A percentile compares a stretch with the other conserved stretches of the same genome.
phyloP scores from a whole-genome alignment of 2,797 vertebrate species.

The Siniperca scherzeri region DNA sequence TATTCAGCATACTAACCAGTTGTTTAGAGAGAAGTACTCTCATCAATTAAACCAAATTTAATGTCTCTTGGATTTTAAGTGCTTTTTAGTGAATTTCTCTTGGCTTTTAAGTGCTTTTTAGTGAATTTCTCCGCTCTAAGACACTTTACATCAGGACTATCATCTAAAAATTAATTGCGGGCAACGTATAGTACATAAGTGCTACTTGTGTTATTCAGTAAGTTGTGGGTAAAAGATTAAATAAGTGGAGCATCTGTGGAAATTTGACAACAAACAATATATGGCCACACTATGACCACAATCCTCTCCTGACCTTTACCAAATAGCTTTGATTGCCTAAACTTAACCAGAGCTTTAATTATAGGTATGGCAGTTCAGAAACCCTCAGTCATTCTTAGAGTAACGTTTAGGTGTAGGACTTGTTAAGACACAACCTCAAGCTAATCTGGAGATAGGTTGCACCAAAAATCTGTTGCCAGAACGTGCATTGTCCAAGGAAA shows the following conservation, averaged over 20 bases:
- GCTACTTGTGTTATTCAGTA: neutral
- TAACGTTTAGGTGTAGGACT: conserved; percentile 8
- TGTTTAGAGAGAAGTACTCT: neutral
- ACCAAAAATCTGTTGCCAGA: neutral
- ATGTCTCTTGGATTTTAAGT: too few relatives aligned
- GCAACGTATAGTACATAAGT: too few relatives aligned
- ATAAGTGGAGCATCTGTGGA: neutral
- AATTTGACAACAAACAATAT: neutral
- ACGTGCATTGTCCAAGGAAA: neutral
- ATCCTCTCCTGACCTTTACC: neutral
- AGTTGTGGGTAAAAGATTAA: neutral
- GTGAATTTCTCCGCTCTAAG: neutral
- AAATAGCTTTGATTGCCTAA: neutral
- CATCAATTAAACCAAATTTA: conserved; percentile 4
- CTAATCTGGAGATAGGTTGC: neutral
- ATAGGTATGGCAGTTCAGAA: neutral
- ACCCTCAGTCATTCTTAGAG: neutral
- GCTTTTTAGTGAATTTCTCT: too few relatives aligned
- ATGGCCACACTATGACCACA: too few relatives aligned
- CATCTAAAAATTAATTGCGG: neutral
- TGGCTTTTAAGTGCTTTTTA: conserved; percentile 9
- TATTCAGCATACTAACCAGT: conserved; percentile 16
- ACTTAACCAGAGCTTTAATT: neutral
- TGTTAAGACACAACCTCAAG: neutral
- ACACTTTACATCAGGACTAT: neutral